Conservation (phyloP, 2,888 invertebrate species). For the Aphodius sticticus region DNA sequence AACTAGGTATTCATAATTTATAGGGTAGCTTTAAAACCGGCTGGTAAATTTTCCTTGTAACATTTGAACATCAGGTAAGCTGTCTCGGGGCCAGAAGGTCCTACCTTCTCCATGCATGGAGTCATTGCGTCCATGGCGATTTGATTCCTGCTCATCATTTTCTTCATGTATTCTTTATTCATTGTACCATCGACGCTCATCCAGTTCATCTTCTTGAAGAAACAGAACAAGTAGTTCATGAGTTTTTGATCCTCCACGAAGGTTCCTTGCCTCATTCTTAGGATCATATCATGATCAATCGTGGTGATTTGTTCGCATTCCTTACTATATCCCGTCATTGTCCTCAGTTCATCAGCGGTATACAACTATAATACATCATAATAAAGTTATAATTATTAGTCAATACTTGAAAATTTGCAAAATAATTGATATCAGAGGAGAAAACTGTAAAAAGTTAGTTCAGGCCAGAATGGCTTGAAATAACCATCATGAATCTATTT, state of each 20-base stretch:
- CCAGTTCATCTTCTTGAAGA: constrained; percentile 7
- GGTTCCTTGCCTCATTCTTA: background rate
- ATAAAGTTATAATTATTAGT: too few species aligned
- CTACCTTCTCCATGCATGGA: constrained; percentile 10
- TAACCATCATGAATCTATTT: too few species aligned
- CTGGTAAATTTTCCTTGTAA: constrained; percentile 21
- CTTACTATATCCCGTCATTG: background rate
- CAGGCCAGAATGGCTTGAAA: too few species aligned
- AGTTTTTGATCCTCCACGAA: background rate
- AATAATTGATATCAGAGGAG: too few species aligned
- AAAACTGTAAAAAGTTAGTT: too few species aligned
- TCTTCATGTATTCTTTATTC: constrained; percentile 7
- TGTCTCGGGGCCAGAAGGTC: background rate
- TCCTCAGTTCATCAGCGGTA: background rate
- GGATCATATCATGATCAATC: background rate
- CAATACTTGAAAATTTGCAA: background rate
- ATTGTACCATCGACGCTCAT: constrained; percentile 6
- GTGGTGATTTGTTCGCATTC: background rate
- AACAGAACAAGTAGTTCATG: constrained; percentile 11
- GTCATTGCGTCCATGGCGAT: background rate
- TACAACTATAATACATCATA: constrained; percentile 9
- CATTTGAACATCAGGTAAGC: constrained; percentile 7
- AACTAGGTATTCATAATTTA: too few species aligned
- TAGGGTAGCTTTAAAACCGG: background rate
- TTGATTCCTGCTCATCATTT: background rate